Percentiles rank a stretch among this genome's conserved stretches.
Evolutionary conservation across 2,888 invertebrate species (phyloP).

Genomic region (Limenitis camilla): DNA sequence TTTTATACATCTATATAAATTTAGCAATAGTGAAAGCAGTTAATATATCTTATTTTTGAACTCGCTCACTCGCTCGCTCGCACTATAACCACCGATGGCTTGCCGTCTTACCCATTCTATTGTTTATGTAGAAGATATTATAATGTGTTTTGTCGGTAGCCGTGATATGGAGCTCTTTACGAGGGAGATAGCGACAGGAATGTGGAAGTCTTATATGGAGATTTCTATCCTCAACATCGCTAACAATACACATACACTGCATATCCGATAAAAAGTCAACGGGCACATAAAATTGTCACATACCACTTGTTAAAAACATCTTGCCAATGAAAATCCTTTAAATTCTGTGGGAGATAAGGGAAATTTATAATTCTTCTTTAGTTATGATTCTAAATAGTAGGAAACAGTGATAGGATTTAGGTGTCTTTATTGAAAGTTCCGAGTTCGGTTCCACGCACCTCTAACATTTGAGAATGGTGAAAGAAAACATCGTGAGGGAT

Average conservation of each 20-base stretch:
- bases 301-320: neutral
- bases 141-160: slow-evolving; percentile 68
- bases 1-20: too few relatives aligned
- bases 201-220: slow-evolving; percentile 32
- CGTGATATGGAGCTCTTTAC: slow-evolving; percentile 56
- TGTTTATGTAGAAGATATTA: slow-evolving; percentile 65
- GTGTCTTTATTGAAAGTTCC: too few relatives aligned
- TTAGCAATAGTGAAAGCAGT: too few relatives aligned
- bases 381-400: too few relatives aligned
- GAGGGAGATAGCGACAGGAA: slow-evolving; percentile 49
- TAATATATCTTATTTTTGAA: too few relatives aligned
- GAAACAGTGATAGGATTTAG: too few relatives aligned
- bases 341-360: neutral
- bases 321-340: neutral
- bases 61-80: slow-evolving; percentile 24
- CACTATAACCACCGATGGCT: slow-evolving; percentile 29
- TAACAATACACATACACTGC: slow-evolving; percentile 12
- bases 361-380: neutral
- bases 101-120: slow-evolving; percentile 62
- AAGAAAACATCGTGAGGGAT: too few relatives aligned
- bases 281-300: slow-evolving; percentile 3
- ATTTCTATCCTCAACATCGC: slow-evolving; percentile 21
- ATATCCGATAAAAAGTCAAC: slow-evolving; percentile 8
- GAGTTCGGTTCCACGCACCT: too few relatives aligned
- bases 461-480: too few relatives aligned